Percentiles rank a stretch among this genome's conserved stretches.
These are phyloP conservation scores for Melanotaenia duboulayi DNA, from an alignment of 2,113 vertebrate genomes.

Conservation along the genomic window DNA sequence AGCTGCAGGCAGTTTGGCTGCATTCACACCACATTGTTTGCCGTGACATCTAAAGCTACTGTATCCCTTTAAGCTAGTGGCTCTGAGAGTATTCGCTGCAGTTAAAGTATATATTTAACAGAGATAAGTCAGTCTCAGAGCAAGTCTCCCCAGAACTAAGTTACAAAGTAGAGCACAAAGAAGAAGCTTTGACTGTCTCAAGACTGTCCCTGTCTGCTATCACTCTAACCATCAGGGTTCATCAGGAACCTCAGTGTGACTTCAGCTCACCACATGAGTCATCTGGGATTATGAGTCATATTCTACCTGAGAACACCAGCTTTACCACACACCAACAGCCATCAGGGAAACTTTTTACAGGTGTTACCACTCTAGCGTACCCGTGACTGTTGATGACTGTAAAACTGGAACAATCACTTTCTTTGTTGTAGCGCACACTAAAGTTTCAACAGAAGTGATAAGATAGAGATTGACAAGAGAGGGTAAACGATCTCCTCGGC, in stretches of 20 bases:
- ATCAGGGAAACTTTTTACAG: constrained; percentile 64
- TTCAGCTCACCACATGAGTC: constrained; percentile 69
- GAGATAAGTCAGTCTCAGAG: constrained; percentile 42
- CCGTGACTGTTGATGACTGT: constrained; percentile 25
- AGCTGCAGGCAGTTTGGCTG: constrained; percentile 51
- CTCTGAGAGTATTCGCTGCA: constrained; percentile 51
- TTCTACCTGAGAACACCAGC: constrained; percentile 44
- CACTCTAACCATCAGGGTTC: constrained; percentile 45
- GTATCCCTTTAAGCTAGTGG: constrained; percentile 61
- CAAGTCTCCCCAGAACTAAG: background rate
- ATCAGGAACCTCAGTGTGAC: constrained; percentile 52
- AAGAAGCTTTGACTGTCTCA: constrained; percentile 32
- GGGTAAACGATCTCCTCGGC: constrained; percentile 7
- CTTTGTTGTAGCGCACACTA: constrained; percentile 6
- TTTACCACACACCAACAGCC: constrained; percentile 73
- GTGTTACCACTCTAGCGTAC: constrained; percentile 48
- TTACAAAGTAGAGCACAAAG: constrained; percentile 47
- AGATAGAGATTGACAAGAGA: constrained; percentile 11
- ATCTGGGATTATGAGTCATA: constrained; percentile 74
- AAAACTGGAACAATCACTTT: constrained; percentile 62
- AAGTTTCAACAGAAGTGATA: constrained; percentile 47
- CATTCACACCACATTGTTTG: constrained; percentile 66
- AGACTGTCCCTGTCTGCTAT: constrained; percentile 46
- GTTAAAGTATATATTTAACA: constrained; percentile 63
- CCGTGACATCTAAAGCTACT: constrained; percentile 65